Base-by-base conservation (phyloP, 2,888 invertebrate genomes). In the Orthosia incerta region DNA sequence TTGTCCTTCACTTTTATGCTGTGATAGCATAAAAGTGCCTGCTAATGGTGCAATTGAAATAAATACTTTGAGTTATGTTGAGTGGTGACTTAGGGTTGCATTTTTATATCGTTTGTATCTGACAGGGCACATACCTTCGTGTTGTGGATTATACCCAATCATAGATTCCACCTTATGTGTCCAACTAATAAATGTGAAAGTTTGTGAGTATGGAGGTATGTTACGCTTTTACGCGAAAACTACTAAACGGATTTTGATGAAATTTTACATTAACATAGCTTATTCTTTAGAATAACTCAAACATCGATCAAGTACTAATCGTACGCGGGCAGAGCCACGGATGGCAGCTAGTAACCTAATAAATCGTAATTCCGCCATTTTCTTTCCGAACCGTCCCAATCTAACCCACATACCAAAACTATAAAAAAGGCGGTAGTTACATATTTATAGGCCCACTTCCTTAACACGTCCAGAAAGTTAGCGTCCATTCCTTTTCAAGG, bases 391-490 rank as follows among this genome's bases (percentile, higher is more conserved):
- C 7, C 7, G 1, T 26, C 45, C 23, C 9, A 48, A 53, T 39
- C 55, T 13, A 57, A 51, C 16, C 18, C 26, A 67, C 56, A 50
- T 63, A 46, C 51, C 26, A 9, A 48, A 50, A 46, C 45, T 62
- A 73, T 46, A 74, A 62, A 57, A 69, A 78, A 56, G 16, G 48
- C 56, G 18, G 23, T 51, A 68, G 31, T 59, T 66, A 80, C 60
- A 83, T 74, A 83, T 81, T 71, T 80, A 80, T 65, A 68, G 55
- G 39, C 59, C 48, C 26, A 61, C 53, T 84, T 75, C 76, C 39
- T 57, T 46, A n/a, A 68, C 76, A 68, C 80, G 84, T 80, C 26
- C 48, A 26, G 23, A 76, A 84, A 81, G 64, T 81, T 71, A 76
- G 57, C 70, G 48, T 71, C 55, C 46, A 80, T 75, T 74, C 20